Evolutionary conservation across 2,113 vertebrate genomes (phyloP), one percentile per base, ranked within the genome.

Genomic region (Oenanthe oenanthe): DNA sequence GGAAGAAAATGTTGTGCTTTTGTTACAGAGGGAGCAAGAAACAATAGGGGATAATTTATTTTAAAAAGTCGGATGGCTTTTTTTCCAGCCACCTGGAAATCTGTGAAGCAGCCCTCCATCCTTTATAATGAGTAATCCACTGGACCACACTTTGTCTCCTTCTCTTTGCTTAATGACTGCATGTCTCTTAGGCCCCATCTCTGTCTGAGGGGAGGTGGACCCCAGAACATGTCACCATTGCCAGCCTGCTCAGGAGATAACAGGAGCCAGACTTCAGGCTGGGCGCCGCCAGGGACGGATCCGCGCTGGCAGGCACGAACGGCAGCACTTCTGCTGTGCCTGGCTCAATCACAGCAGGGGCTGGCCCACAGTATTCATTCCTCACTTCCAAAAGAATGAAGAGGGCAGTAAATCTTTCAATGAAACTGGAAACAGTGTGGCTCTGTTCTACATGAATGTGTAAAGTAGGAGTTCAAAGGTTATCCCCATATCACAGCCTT

Each of bases 221-320:
- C 38, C 28, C n/a, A 48, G 47, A 65, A 93, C 13, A 5, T 57
- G 90, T 61, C 0, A 0, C 19, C 53, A 50, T 42, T 93, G 60
- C n/a, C 43, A 71, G 16, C 42, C 48, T 45, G 22, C 45, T 63
- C 53, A 45, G 43, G 47, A 88, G 90, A 86, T 95, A 96, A 76
- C 60, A 70, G 34, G 4, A 2, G 43, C 17, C 38, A 51, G 87
- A 40, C 63, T 32, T 36, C 56, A 21, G 6, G 2, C 71, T 14
- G 12, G 76, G 32, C 0, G 0, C 54, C 3, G 0, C 54, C 3
- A 1, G 67, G 60, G 72, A 88, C 0, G 0, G 2, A 71, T 93
- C 72, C 5, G 2, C 0, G 0, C 53, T 71, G 85, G 73, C 9
- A 61, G 73, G 26, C 57, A 32, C 36, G 8, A 2, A 3, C 57